These are phyloP conservation scores for Cyphomyrmex costatus DNA, from an alignment of 1,140 invertebrate species.

Conservation along the genomic window DNA sequence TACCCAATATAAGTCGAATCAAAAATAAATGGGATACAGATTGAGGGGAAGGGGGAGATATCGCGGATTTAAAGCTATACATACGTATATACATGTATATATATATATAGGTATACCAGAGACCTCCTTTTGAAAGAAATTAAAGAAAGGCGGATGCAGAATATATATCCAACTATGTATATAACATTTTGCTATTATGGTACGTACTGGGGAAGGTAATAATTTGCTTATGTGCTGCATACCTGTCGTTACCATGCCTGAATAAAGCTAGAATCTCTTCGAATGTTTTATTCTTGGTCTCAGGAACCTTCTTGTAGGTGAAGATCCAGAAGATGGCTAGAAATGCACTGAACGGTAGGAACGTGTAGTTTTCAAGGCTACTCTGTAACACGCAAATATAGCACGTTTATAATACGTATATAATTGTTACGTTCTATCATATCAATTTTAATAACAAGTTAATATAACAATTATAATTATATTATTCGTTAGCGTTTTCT, in stretches of 20 bases:
- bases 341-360: conserved; percentile 98
- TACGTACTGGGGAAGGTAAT: conserved; percentile 76
- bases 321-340: conserved; percentile 98
- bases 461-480: background rate
- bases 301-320: conserved; percentile 98
- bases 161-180: conserved; percentile 73
- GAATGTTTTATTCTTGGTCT: conserved; percentile 99
- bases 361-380: conserved; percentile 97
- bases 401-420: background rate
- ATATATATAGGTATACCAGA: conserved; percentile 24
- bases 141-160: conserved; percentile 45
- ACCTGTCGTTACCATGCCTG: conserved; percentile 95
- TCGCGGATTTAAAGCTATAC: conserved; percentile 22
- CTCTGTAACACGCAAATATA: conserved; percentile 89
- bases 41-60: background rate
- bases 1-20: conserved; percentile 8
- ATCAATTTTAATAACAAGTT: background rate
- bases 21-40: conserved; percentile 40
- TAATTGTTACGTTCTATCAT: background rate
- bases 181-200: conserved; percentile 70
- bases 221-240: conserved; percentile 84
- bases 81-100: conserved; percentile 25
- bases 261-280: conserved; percentile 98
- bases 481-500: background rate
- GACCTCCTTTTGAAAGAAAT: conserved; percentile 52